Evolutionary conservation across 2,888 invertebrate species (phyloP).

Genomic region (Phania funesta): DNA sequence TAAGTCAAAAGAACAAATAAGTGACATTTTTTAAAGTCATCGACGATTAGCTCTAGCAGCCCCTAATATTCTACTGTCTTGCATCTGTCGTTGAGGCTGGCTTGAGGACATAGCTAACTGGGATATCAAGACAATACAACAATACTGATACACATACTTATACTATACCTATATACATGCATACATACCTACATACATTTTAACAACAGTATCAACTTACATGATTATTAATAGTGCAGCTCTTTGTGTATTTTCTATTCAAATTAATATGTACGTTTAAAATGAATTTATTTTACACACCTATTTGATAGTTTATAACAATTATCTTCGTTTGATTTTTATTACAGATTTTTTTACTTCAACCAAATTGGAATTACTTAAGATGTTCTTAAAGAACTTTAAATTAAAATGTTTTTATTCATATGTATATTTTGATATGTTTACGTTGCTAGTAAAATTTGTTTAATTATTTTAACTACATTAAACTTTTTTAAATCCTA

Average conservation of each 20-base stretch:
- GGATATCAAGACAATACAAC: no score
- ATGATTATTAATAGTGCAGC: constrained; percentile 28
- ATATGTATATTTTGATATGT: constrained; percentile 47
- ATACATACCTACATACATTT: not conserved
- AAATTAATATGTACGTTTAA: not conserved
- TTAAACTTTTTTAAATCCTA: not conserved
- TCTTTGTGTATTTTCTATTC: constrained; percentile 9
- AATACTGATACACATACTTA: no score
- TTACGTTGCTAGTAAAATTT: constrained; percentile 27
- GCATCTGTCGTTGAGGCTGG: no score
- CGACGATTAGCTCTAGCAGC: no score
- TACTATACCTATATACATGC: not conserved
- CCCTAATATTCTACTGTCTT: no score
- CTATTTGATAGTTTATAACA: not conserved
- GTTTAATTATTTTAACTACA: constrained; percentile 15
- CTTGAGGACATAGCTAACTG: no score
- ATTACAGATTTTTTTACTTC: not conserved
- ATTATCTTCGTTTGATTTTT: not conserved
- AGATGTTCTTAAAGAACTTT: constrained; percentile 36
- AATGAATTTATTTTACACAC: not conserved
- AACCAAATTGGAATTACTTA: not conserved
- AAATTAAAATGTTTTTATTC: constrained; percentile 11
- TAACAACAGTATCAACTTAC: constrained; percentile 36
- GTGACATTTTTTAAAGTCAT: no score
- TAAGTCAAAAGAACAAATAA: no score